These are phyloP conservation scores for Chaetoderma sp. DNA, from an alignment of 2,888 invertebrate species.

Conservation along the genomic window DNA sequence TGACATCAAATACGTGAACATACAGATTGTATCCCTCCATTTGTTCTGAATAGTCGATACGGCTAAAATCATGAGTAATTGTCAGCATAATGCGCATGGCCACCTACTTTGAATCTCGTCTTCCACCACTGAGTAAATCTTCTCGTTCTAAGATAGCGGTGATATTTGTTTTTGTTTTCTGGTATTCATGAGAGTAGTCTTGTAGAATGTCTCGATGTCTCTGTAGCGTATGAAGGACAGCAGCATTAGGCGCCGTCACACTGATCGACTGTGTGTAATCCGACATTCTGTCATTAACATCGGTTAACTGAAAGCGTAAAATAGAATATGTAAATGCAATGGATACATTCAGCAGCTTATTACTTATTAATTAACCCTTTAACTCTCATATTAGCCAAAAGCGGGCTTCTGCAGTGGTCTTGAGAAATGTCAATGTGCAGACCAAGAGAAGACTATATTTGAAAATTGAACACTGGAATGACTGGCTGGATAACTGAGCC, in stretches of 20 bases:
- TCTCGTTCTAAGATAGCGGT: constrained; percentile 81
- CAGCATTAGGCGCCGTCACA: constrained; percentile 74
- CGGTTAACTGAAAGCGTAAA: constrained; percentile 77
- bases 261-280: constrained; percentile 67
- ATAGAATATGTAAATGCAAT: neutral
- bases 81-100: no score
- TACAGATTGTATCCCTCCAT: no score
- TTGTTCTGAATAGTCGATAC: no score
- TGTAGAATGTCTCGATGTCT: constrained; percentile 94
- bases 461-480: no score
- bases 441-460: no score
- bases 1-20: no score
- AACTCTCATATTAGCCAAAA: no score
- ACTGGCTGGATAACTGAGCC: no score
- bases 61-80: no score
- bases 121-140: constrained; percentile 79
- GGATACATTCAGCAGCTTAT: neutral
- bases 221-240: constrained; percentile 92
- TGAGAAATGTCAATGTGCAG: no score
- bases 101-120: constrained; percentile 74
- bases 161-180: constrained; percentile 82
- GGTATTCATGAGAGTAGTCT: constrained; percentile 92
- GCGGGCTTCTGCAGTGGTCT: no score
- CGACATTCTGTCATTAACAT: constrained; percentile 75
- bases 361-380: neutral